Base-by-base conservation (phyloP, 2,797 vertebrate genomes). In the Tragelaphus eurycerus region DNA sequence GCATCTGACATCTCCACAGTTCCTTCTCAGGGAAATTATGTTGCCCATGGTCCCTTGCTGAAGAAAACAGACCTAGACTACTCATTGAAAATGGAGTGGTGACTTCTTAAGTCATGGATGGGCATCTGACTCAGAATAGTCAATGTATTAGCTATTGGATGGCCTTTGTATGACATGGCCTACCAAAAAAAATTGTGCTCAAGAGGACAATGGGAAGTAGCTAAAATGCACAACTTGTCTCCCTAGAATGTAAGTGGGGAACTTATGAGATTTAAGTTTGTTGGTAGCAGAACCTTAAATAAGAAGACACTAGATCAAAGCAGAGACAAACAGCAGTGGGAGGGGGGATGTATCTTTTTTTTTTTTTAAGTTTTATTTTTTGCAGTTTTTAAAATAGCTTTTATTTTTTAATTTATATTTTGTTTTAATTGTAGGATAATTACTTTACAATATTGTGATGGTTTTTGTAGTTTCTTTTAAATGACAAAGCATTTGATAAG, bases 11-110 rank as follows among this genome's bases (percentile, higher is more conserved):
- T 95, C 54, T 83, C n/a, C 16, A 82, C 89, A 96, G 79, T 90
- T 94, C 59, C 86, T 97, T 97, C 50, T 90, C 38, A 96, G 27
- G 86, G 60, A 90, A 95, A 92, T 31, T 34, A 6, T 2, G 17
- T 50, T 31, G 34, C 43, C 34, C 8, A 84, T 6, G 48, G 43
- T 89, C 60, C 23, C 25, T 94, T 93, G 55, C 50, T 95, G 60
- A 96, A 93, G 62, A 93, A 91, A 93, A 93, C n/a, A 38, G n/a
- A 38, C 81, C 34, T 31, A 27, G 55, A 85, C 27, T 76, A 34
- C 76, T 92, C 46, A 25, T 89, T 57, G 46, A 94, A 93, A 86
- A 82, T 89, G n/a, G 55, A 91, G 3, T 90, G 25, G 38, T 90
- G 34, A 89, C 86, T 94, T 96, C 67, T 89, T 92, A 84, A 54